These are phyloP conservation scores for Megaceryle torquata DNA, from an alignment of 2,113 vertebrate genomes.

Conservation along the genomic window DNA sequence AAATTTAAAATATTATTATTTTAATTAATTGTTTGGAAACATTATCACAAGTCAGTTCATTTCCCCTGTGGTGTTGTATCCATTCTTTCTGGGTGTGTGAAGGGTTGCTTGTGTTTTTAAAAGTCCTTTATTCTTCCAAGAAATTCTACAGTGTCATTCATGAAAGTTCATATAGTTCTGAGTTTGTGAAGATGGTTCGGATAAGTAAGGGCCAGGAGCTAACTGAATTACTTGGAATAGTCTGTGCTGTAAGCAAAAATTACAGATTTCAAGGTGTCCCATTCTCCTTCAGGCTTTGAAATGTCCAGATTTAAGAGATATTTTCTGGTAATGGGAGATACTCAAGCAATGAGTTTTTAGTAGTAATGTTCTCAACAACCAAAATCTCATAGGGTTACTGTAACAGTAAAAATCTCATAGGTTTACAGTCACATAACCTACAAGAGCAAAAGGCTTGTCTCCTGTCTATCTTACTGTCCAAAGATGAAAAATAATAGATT, in stretches of 20 bases:
- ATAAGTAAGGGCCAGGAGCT: neutral
- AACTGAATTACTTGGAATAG: neutral
- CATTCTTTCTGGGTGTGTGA: neutral
- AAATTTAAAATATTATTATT: neutral
- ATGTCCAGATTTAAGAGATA: neutral
- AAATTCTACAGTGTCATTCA: neutral
- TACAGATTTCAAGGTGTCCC: neutral
- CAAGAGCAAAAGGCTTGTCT: neutral
- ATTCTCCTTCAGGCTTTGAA: neutral
- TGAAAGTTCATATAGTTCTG: neutral
- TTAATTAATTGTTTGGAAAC: neutral
- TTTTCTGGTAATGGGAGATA: neutral
- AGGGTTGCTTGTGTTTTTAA: neutral
- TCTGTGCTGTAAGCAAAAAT: neutral
- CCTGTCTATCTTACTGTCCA: neutral
- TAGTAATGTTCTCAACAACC: neutral
- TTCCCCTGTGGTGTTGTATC: neutral
- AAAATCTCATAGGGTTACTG: neutral
- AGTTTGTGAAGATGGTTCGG: neutral
- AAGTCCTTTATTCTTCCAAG: neutral
- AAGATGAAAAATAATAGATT: neutral
- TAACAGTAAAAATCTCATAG: neutral
- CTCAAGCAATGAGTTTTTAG: neutral
- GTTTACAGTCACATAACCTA: neutral
- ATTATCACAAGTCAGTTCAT: neutral